These are phyloP conservation scores for Falco columbarius DNA, from an alignment of 2,797 vertebrate genomes.

Conservation along the genomic window DNA sequence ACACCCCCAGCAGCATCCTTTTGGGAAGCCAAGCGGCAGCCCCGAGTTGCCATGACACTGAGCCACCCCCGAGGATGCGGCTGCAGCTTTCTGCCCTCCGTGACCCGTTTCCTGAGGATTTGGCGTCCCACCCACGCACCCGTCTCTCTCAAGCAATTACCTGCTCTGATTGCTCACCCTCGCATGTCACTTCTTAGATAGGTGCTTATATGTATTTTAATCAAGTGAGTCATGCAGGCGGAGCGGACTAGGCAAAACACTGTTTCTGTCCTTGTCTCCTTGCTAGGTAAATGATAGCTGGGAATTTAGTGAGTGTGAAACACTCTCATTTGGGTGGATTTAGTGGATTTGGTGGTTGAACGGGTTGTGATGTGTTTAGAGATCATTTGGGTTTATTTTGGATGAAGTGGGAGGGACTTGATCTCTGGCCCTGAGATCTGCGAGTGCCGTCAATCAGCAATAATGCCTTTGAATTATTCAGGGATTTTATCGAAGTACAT, in stretches of 20 bases:
- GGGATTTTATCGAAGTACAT: neutral
- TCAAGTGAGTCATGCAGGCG: neutral
- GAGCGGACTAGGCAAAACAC: neutral
- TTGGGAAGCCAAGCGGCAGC: neutral
- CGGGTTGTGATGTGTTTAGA: neutral
- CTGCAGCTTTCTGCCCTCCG: neutral
- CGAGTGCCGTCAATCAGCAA: accelerated
- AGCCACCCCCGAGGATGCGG: neutral
- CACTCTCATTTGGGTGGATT: neutral
- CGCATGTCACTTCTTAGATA: neutral
- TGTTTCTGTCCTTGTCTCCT: neutral
- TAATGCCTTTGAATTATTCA: neutral
- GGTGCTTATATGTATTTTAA: neutral
- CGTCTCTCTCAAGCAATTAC: neutral
- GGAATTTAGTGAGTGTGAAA: neutral
- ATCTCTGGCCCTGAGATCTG: neutral
- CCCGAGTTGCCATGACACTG: neutral
- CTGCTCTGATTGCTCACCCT: conserved; percentile 30
- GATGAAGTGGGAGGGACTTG: neutral
- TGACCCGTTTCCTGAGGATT: neutral
- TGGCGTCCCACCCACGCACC: neutral
- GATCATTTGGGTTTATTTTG: neutral
- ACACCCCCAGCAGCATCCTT: neutral
- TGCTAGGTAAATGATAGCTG: neutral
- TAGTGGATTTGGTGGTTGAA: neutral